Evolutionary conservation across 2,888 invertebrate species (phyloP), one percentile per base, ranked within the genome.

Genomic region (Nomada fabriciana): DNA sequence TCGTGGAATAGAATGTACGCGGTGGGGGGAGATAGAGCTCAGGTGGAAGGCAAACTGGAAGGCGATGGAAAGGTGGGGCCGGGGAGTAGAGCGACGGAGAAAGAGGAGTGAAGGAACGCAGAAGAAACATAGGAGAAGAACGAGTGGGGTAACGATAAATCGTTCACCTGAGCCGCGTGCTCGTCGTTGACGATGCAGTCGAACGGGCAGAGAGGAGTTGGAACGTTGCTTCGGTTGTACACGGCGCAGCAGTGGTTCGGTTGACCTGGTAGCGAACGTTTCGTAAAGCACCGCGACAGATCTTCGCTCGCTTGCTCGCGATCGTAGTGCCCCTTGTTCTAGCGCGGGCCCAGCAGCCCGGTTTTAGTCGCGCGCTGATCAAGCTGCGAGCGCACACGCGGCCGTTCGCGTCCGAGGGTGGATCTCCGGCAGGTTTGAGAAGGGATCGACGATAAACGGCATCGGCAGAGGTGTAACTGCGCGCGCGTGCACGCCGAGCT

Each of bases 141-240:
- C 55, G 83, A 84, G 87, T 89, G 91, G 93, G 91, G 90, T 83
- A 89, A 90, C 89, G 90, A 92, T 92, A 92, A 93, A 92, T 93
- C 91, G 92, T 92, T 93, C 92, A 93, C 93, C 93, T 92, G 92
- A 88, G 86, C 82, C 79, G 82, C 79, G 76, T 67, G 88, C 86
- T 81, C 76, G 77, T 76, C 76, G 80, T 82, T 76, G 69, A 78
- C 74, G 82, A 82, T 80, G 81, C 75, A 65, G 70, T 72, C 52
- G 79, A 83, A 78, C 81, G 87, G 72, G 75, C 79, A 84, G 64
- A 59, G 82, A 78, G 78, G 55, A 61, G 82, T 61, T 60, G 20
- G 20, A 23, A 25, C 82, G 83, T 80, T 86, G 82, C 74, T 71
- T 67, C 73, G 78, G 75, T 69, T 75, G 78, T 64, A 47, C 76